Evolutionary conservation across 2,888 invertebrate species (phyloP), one percentile per base, ranked within the genome.

Genomic region (Agrypnus murinus): DNA sequence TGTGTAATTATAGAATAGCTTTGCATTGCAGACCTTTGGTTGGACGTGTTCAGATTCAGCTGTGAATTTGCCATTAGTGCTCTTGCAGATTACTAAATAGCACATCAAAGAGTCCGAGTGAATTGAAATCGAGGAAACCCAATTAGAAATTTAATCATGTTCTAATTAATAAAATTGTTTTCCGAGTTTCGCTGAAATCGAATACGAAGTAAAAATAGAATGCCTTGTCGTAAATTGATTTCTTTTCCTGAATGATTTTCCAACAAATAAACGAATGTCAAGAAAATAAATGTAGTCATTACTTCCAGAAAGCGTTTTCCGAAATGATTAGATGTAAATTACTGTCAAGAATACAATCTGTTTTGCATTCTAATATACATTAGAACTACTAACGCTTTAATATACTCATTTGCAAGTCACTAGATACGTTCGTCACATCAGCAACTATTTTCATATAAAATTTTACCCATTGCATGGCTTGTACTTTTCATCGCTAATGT

Each of bases 221-320:
- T 19, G 46, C 17, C 19, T 10, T 17, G 15, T 19, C 46, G 19
- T n/a, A 46, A 46, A 46, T 46, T 46, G 46, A 46, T 46, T 46
- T 17, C 46, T 46, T 46, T 46, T 25, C 10, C 46, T 17, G 10
- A 25, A 46, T 46, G 46, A 46, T 46, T 46, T 46, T 46, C 46
- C 46, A 46, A 19, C 46, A 46, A 46, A 46, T 46, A 46, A 46
- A 10, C 19, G 46, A 46, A 46, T 19, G 46, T 46, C 46, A 46
- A 46, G 46, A 46, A 46, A 46, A 46, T 46, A 46, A 46, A 46
- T 46, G 46, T 46, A 46, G 46, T 46, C 46, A 46, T 46, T 46
- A 46, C 46, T 46, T 19, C 7, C 10, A 46, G 10, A 46, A 46
- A 17, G 17, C 8, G 46, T 46, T 46, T 19, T 2, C 46, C 19